A percentile compares a stretch with the other conserved stretches of the same genome.
phyloP scores from a whole-genome alignment of 2,888 invertebrate species.

The Melieria picta region DNA sequence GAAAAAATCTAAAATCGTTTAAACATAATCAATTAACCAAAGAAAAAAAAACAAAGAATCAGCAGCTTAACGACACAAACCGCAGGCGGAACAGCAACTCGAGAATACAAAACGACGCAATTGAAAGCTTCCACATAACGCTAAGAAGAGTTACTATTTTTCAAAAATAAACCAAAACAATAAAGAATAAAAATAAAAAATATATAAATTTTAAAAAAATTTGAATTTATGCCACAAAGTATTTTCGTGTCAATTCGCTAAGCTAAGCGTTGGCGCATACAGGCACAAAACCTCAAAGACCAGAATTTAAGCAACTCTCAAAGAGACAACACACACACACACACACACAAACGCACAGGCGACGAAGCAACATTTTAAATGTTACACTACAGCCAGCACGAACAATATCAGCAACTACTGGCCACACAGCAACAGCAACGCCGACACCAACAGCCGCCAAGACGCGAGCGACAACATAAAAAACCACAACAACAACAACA shows the following conservation, averaged over 20 bases:
- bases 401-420: conserved; percentile 46
- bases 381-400: conserved; percentile 48
- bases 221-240: background rate
- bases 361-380: conserved; percentile 40
- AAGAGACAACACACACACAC: conserved; percentile 7
- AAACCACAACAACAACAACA: conserved; percentile 36
- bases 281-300: background rate
- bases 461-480: background rate
- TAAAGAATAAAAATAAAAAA: background rate
- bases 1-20: background rate
- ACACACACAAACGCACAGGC: background rate
- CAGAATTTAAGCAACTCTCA: conserved; percentile 15
- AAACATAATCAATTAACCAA: background rate
- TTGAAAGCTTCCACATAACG: conserved; percentile 53
- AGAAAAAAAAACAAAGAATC: background rate
- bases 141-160: background rate
- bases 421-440: conserved; percentile 35
- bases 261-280: background rate
- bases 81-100: conserved; percentile 37
- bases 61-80: conserved; percentile 30
- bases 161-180: background rate
- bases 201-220: background rate
- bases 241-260: conserved; percentile 2
- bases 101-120: conserved; percentile 53
- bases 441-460: conserved; percentile 38